Evolutionary conservation across 2,888 invertebrate species (phyloP).

Genomic region (Pyrrhia umbra): DNA sequence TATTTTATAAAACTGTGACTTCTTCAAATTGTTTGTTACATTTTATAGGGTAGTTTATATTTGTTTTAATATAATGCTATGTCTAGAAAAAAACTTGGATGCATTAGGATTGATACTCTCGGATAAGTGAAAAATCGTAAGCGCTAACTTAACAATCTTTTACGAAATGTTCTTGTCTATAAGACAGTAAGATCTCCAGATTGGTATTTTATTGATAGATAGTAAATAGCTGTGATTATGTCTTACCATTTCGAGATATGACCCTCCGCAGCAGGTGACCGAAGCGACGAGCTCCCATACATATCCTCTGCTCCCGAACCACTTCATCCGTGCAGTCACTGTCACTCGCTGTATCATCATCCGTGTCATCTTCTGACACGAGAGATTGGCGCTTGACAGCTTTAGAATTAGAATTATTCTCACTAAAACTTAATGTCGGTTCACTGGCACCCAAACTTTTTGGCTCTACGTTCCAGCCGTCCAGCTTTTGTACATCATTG

Average conservation of each 20-base stretch:
- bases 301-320: slow-evolving; percentile 83
- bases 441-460: slow-evolving; percentile 86
- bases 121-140: background rate
- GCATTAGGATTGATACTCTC: background rate
- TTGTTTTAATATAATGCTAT: background rate
- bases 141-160: background rate
- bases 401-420: slow-evolving; percentile 70
- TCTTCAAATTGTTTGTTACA: slow-evolving; percentile 27
- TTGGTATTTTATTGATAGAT: background rate
- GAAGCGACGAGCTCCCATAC: slow-evolving; percentile 85
- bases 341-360: slow-evolving; percentile 82
- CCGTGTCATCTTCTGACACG: slow-evolving; percentile 84
- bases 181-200: background rate
- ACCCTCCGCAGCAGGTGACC: slow-evolving; percentile 85
- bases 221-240: background rate
- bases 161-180: background rate
- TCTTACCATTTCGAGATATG: slow-evolving; percentile 87
- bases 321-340: slow-evolving; percentile 85
- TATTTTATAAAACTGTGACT: slow-evolving; percentile 41
- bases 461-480: slow-evolving; percentile 79
- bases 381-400: slow-evolving; percentile 80
- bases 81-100: no score
- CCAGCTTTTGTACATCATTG: slow-evolving; percentile 78
- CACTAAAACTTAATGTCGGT: slow-evolving; percentile 81
- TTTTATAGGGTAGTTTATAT: background rate